Evolutionary conservation across 2,888 invertebrate genomes (phyloP), one percentile per base, ranked within the genome.

Genomic region (Amblyjoppa fuscipennis): DNA sequence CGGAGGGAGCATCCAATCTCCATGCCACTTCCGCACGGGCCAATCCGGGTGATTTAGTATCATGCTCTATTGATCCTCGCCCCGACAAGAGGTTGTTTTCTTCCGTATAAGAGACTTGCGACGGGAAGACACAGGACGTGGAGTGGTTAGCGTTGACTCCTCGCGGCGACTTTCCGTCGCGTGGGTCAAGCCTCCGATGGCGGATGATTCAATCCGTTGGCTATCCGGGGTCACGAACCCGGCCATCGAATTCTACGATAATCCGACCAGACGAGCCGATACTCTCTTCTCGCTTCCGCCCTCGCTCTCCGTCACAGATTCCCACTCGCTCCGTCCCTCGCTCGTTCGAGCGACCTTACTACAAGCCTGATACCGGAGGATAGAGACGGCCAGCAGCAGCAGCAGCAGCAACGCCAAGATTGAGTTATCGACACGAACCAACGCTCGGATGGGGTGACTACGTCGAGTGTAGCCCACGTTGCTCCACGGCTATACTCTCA

Each of bases 381-480:
- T 85, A 87, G 81, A 87, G 84, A 86, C 86, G 80, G 83, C 77
- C 59, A 34, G 51, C 64, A 64, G 82, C 64, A 85, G 70, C 81
- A 74, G 73, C 41, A 78, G 79, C 64, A 81, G 69, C 53, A 84
- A 25, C 79, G 41, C 16, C 81, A 73, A 83, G 85, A 82, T 81
- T 89, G 89, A 92, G 90, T 92, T 92, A 92, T 92, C 92, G 92
- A 90, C 89, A 89, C 89, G 85, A 87, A 87, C 89, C 90, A 90
- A 89, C 83, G 76, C 51, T 85, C 56, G 80, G 49, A 64, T 74
- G 76, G 83, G 77, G 80, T 81, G 83, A 70, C 80, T 77, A 74
- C 81, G 83, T 73, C 70, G 73, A 73, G 56, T 51, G 38, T 64
- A 56, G 59, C 71, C 64, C 59, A 51, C 16, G 82, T 68, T 85